phyloP scores from a whole-genome alignment of 1,140 invertebrate species.

The Musca vetustissima region DNA sequence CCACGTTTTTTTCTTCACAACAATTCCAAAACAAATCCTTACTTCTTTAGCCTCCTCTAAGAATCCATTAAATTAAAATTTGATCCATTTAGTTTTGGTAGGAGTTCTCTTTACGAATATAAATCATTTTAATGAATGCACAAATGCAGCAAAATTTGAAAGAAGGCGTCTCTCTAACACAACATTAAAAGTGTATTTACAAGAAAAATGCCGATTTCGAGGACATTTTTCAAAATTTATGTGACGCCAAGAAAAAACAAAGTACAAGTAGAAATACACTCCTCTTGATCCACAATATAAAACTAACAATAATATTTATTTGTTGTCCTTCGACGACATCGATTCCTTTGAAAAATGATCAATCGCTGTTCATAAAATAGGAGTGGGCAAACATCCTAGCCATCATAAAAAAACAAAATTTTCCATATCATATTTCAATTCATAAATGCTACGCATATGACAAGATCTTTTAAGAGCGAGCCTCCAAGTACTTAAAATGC shows the following conservation, averaged over 20 bases:
- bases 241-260: constrained; percentile 26
- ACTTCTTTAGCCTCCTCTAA: too few relatives aligned
- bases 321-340: constrained; percentile 1
- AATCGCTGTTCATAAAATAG: not conserved
- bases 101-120: constrained; percentile 3
- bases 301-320: constrained; percentile 19
- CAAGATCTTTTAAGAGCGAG: constrained; percentile 1
- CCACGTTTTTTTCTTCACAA: constrained; percentile 1
- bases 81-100: too few relatives aligned
- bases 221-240: constrained; percentile 25
- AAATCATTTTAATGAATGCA: constrained; percentile 1
- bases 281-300: not conserved
- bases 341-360: constrained; percentile 8
- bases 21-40: too few relatives aligned
- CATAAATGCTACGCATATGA: not conserved
- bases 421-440: constrained; percentile 45
- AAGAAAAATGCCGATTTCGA: not conserved
- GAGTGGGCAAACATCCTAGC: not conserved
- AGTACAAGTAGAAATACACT: not conserved
- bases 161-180: not conserved
- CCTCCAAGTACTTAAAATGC: constrained; percentile 34
- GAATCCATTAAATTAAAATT: too few relatives aligned
- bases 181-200: not conserved
- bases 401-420: constrained; percentile 36
- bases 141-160: not conserved